phyloP scores from a whole-genome alignment of 2,888 invertebrate genomes.

The Idaea dimidiata region DNA sequence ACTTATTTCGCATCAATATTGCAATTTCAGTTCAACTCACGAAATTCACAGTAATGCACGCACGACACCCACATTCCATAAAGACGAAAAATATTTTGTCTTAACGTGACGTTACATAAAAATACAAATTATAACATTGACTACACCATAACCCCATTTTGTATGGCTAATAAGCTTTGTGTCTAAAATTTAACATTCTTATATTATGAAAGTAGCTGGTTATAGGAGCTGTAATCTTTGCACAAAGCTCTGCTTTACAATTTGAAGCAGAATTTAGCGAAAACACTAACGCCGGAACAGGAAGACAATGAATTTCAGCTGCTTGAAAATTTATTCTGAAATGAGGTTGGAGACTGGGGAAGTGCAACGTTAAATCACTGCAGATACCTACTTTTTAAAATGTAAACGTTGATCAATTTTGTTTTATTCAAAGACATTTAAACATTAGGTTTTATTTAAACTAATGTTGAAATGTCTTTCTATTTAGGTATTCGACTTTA shows the following conservation, averaged over 20 bases:
- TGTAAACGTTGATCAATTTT: not conserved
- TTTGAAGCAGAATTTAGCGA: not conserved
- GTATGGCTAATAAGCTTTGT: not conserved
- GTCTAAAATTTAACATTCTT: not conserved
- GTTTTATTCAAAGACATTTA: not conserved
- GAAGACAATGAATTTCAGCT: conserved; percentile 1
- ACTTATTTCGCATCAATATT: too few species aligned
- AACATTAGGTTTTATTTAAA: too few species aligned
- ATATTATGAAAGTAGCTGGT: not conserved
- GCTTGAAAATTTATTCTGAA: not conserved
- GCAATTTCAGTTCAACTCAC: too few species aligned
- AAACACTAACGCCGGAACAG: not conserved
- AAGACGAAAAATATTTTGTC: too few species aligned
- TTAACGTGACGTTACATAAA: too few species aligned
- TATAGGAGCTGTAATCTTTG: not conserved
- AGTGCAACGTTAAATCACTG: not conserved
- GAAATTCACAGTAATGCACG: too few species aligned
- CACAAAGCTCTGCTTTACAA: not conserved
- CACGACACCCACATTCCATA: too few species aligned
- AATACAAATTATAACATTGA: not conserved
- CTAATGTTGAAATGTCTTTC: too few species aligned
- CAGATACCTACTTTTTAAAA: not conserved
- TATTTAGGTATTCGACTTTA: too few species aligned
- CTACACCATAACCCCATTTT: not conserved
- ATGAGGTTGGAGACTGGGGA: not conserved